These are phyloP conservation scores for Drosophila bocki DNA, from an alignment of 1,140 invertebrate genomes.

Conservation along the genomic window DNA sequence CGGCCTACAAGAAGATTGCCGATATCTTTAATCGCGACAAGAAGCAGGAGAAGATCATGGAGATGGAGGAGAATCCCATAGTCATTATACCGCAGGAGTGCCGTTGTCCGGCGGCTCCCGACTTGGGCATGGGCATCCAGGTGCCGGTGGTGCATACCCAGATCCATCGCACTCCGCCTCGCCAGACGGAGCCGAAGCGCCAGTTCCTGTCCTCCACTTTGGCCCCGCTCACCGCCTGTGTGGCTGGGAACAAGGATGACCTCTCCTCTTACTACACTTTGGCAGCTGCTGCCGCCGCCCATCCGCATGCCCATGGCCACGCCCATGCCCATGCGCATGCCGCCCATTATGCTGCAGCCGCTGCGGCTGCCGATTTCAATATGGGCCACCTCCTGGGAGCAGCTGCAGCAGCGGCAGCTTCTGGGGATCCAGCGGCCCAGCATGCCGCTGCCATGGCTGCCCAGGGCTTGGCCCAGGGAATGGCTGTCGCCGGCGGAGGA, in stretches of 20 bases:
- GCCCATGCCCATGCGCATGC: constrained; percentile 75
- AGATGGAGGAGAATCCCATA: constrained; percentile 85
- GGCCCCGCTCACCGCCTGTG: constrained; percentile 90
- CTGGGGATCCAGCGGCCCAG: constrained; percentile 45
- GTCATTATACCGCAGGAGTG: constrained; percentile 85
- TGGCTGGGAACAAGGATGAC: constrained; percentile 88
- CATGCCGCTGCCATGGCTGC: constrained; percentile 57
- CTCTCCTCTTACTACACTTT: constrained; percentile 90
- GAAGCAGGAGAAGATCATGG: constrained; percentile 85
- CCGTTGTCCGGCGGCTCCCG: constrained; percentile 85
- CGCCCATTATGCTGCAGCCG: constrained; percentile 85
- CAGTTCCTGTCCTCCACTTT: constrained; percentile 91
- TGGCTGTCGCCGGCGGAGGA: constrained; percentile 18
- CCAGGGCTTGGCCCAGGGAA: constrained; percentile 47
- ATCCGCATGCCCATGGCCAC: constrained; percentile 68
- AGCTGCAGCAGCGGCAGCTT: constrained; percentile 48
- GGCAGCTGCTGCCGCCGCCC: constrained; percentile 86
- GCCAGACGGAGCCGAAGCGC: constrained; percentile 86
- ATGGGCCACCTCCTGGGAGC: constrained; percentile 89
- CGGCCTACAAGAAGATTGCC: constrained; percentile 89
- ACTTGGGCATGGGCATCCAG: constrained; percentile 87
- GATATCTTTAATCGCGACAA: constrained; percentile 88
- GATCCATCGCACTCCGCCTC: constrained; percentile 83
- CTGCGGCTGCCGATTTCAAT: constrained; percentile 87
- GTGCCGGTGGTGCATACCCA: constrained; percentile 80